Percentiles rank a stretch among this genome's conserved stretches.
phyloP scores from a whole-genome alignment of 2,113 vertebrate species.

The Tapirus terrestris region DNA sequence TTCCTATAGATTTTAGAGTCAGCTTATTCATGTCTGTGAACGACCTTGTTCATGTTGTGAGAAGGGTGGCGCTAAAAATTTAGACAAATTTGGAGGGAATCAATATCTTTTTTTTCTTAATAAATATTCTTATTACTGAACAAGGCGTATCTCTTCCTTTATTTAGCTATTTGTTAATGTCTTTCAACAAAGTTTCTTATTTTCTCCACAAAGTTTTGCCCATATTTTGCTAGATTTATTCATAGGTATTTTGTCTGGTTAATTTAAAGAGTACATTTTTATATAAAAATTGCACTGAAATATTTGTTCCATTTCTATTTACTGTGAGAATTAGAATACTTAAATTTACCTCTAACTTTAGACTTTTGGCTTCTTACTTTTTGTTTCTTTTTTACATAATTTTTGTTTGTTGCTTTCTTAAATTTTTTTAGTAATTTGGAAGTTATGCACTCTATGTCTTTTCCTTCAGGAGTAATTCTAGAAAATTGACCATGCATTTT shows the following conservation, averaged over 20 bases:
- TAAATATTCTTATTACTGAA: background rate
- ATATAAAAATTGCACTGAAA: background rate
- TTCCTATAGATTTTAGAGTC: background rate
- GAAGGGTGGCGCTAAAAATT: no score
- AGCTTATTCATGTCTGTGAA: background rate
- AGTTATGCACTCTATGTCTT: background rate
- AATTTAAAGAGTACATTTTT: background rate
- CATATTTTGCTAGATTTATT: background rate
- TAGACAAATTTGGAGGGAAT: background rate
- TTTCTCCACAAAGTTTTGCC: background rate
- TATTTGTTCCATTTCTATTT: background rate
- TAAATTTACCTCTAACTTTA: background rate
- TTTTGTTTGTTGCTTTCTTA: background rate
- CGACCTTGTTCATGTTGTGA: fast-evolving
- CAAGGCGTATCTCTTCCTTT: no score
- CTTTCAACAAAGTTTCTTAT: background rate
- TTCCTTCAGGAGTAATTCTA: background rate
- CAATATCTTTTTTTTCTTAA: background rate
- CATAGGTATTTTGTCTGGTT: background rate
- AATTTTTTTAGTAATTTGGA: background rate
- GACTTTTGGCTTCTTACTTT: background rate
- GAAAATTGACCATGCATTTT: background rate
- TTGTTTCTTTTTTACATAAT: background rate
- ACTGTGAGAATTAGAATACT: background rate
- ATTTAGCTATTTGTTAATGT: background rate